phyloP scores from a whole-genome alignment of 2,797 vertebrate species.

The Oophaga sylvatica region DNA sequence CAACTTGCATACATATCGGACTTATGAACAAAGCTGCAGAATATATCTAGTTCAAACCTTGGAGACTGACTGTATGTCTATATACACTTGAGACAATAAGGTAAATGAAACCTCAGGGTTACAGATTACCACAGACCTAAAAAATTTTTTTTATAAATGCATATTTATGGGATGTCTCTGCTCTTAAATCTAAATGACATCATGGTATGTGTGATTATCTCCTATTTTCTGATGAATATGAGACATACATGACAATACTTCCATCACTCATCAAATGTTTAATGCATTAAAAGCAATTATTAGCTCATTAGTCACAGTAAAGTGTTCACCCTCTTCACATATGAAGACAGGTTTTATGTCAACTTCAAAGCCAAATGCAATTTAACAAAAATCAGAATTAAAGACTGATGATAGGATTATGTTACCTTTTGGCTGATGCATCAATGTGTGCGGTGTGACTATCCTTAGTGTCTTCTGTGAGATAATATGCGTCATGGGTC shows the following conservation, averaged over 20 bases:
- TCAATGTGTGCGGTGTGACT: conserved; percentile 44
- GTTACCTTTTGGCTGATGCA: conserved; percentile 28
- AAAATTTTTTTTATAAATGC: too few species aligned
- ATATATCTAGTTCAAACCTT: too few species aligned
- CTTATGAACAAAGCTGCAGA: too few species aligned
- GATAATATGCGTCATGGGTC: conserved; percentile 1
- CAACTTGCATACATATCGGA: too few species aligned
- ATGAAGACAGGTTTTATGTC: conserved; percentile 24
- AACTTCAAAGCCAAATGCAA: conserved; percentile 42
- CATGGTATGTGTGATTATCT: conserved; percentile 4
- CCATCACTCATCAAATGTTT: not conserved
- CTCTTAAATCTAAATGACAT: not conserved
- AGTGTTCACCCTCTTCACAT: not conserved
- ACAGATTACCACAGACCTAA: too few species aligned
- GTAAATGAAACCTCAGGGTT: too few species aligned
- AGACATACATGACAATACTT: too few species aligned
- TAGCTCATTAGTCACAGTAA: not conserved
- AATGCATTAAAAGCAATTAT: conserved; percentile 33
- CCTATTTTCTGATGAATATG: not conserved
- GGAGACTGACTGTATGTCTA: too few species aligned
- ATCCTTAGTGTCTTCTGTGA: conserved; percentile 8
- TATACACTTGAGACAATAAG: too few species aligned
- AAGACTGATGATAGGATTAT: conserved; percentile 49
- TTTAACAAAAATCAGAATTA: conserved; percentile 41
- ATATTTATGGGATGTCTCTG: too few species aligned